phyloP scores from a whole-genome alignment of 1,140 invertebrate species.

The Camponotus floridanus region DNA sequence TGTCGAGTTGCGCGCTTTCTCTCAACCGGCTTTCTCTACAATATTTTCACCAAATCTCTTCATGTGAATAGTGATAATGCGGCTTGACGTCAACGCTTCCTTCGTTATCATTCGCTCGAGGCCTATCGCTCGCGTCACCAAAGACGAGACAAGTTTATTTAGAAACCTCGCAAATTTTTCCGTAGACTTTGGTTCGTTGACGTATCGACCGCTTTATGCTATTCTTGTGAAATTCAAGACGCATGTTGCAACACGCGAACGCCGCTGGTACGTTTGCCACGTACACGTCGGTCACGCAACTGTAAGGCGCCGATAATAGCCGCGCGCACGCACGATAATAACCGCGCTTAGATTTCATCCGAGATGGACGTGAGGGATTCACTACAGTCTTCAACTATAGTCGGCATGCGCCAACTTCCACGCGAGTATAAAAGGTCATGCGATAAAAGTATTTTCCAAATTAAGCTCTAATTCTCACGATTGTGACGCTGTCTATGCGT shows the following conservation, averaged over 20 bases:
- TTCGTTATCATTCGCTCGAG: neutral
- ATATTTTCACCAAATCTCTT: constrained; percentile 5
- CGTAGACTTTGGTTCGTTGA: neutral
- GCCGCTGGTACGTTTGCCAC: neutral
- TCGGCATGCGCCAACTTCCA: neutral
- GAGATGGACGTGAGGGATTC: constrained; percentile 26
- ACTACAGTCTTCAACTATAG: too few species aligned
- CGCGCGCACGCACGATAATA: constrained; percentile 71
- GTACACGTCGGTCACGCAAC: constrained; percentile 66
- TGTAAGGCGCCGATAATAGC: constrained; percentile 52
- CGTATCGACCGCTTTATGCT: neutral
- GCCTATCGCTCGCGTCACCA: neutral
- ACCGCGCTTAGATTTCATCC: constrained; percentile 55
- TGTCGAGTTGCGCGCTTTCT: constrained; percentile 28
- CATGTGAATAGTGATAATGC: neutral
- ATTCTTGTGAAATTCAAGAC: constrained; percentile 27
- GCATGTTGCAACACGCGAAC: neutral
- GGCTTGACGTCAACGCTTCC: constrained; percentile 15
- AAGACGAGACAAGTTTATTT: neutral
- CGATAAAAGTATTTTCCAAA: neutral
- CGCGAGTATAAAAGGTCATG: neutral
- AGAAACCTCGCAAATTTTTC: neutral
- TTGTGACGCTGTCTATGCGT: constrained; percentile 1
- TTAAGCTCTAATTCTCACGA: neutral
- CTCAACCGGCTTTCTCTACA: constrained; percentile 31